Evolutionary conservation across 2,113 vertebrate species (phyloP).

Genomic region (Hypocryptadius cinnamomeus): DNA sequence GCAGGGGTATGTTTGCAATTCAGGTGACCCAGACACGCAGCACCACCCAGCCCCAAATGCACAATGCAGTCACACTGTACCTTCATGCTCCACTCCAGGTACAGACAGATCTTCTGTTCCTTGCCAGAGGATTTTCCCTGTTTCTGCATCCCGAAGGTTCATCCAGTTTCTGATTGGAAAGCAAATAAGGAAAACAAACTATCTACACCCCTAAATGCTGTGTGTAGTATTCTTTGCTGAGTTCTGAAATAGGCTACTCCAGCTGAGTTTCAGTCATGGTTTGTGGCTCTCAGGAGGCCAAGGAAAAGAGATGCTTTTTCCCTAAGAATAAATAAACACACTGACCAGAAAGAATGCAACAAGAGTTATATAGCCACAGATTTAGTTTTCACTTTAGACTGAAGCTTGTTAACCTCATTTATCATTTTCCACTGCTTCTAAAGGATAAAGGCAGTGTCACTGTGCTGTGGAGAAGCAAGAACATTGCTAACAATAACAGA

Average conservation of each 20-base stretch:
- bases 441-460: background rate
- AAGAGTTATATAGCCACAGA: background rate
- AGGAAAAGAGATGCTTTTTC: background rate
- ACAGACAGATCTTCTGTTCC: slow-evolving; percentile 96
- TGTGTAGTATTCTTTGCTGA: background rate
- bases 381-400: background rate
- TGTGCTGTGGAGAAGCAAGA: background rate
- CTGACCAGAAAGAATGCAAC: background rate
- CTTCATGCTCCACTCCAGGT: slow-evolving; percentile 97
- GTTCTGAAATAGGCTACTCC: background rate
- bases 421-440: background rate
- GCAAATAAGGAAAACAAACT: slow-evolving; percentile 65
- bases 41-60: background rate
- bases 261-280: background rate
- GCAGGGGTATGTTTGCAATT: background rate
- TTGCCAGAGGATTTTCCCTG: slow-evolving; percentile 97
- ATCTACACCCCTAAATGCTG: background rate
- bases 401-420: slow-evolving; percentile 9
- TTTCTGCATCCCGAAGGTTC: slow-evolving; percentile 98
- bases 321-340: background rate
- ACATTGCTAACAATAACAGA: background rate
- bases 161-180: slow-evolving; percentile 89
- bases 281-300: background rate
- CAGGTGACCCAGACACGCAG: background rate
- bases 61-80: slow-evolving; percentile 59